A percentile compares a stretch with the other conserved stretches of the same genome.
phyloP scores from a whole-genome alignment of 1,140 invertebrate genomes.

The Papilio xuthus region DNA sequence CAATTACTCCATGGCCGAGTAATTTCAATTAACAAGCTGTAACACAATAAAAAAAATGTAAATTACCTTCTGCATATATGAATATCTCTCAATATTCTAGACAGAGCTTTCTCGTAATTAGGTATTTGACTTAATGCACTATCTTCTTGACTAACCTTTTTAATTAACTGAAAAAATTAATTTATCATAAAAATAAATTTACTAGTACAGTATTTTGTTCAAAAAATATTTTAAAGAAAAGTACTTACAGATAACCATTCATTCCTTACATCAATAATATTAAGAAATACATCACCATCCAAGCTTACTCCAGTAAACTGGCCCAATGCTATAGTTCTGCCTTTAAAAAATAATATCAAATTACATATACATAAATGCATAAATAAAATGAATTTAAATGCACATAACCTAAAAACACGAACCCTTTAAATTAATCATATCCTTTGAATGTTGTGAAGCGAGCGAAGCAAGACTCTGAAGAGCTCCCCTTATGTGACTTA shows the following conservation, averaged over 20 bases:
- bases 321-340: constrained; percentile 90
- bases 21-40: no score
- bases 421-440: constrained; percentile 86
- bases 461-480: constrained; percentile 89
- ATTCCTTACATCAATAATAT: constrained; percentile 93
- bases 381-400: background rate
- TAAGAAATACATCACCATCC: constrained; percentile 93
- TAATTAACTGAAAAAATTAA: constrained; percentile 86
- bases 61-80: constrained; percentile 90
- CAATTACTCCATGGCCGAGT: no score
- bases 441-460: constrained; percentile 85
- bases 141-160: constrained; percentile 90
- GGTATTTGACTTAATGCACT: constrained; percentile 88
- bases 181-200: constrained; percentile 23
- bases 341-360: constrained; percentile 58
- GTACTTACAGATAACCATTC: constrained; percentile 93
- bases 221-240: constrained; percentile 34
- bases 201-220: constrained; percentile 4
- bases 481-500: constrained; percentile 92
- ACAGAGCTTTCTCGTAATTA: constrained; percentile 91
- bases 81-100: constrained; percentile 90
- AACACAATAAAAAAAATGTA: background rate
- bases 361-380: background rate
- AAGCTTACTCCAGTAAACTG: constrained; percentile 94
- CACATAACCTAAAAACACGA: constrained; percentile 7